Evolutionary conservation across 2,888 invertebrate genomes (phyloP), one percentile per base, ranked within the genome.

Genomic region (Drosophila barbarae): DNA sequence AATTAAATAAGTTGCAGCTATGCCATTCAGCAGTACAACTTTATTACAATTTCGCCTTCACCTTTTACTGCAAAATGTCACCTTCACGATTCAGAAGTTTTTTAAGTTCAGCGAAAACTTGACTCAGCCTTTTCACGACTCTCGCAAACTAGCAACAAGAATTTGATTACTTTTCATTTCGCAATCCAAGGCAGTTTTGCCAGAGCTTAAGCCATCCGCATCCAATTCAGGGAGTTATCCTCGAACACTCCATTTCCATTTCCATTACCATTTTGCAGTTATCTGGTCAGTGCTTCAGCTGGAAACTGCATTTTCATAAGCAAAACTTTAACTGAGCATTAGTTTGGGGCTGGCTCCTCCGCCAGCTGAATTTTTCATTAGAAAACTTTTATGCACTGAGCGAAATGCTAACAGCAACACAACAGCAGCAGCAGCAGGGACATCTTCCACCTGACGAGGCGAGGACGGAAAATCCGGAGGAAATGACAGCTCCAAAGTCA

Each of bases 331-430:
- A 50, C 61, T 35, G 44, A 54, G 50, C 61, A 63, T 63, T 61
- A 64, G 63, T 64, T 52, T 44, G 30, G 47, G 18, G n/a, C 46
- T 54, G 26, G n/a, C 35, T 15, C 28, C 32, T 47, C 59, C 39
- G 32, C 55, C 56, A 52, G 57, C 52, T 69, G 68, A 79, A 79
- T 77, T 66, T 80, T 81, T 81, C 69, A 78, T 84, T 71, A 59
- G 52, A 68, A 77, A 83, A 77, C 21, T 83, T 77, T 49, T 53
- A 28, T 53, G 39, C 49, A 34, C 59, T 58, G 44, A 15, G 34
- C 34, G 50, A 36, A 51, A 44, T 26, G 21, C 23, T 8, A 13
- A 34, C 12, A 41, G 28, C 26, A 26, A 23, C 23, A 41, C 39
- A 26, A 42, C 26, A 26, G 18, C 26, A 26, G 23, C 23, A 23